These are phyloP conservation scores for Zophobas atratus DNA, from an alignment of 1,140 invertebrate species.

Conservation along the genomic window DNA sequence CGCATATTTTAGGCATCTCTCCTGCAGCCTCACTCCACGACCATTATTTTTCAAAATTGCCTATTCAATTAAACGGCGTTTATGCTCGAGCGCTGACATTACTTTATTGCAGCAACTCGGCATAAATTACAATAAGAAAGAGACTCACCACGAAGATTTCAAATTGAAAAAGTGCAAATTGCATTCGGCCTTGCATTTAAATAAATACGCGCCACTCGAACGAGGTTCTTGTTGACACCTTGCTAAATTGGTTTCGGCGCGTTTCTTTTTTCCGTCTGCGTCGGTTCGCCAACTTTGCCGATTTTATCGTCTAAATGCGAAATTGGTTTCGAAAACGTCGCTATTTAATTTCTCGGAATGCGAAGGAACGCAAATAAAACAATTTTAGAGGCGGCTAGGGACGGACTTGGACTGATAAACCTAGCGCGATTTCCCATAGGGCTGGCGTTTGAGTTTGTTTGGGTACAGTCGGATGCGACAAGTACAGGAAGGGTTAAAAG, in stretches of 20 bases:
- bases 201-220: constrained; percentile 35
- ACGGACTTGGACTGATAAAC: too few species aligned
- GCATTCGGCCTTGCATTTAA: constrained; percentile 46
- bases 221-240: constrained; percentile 30
- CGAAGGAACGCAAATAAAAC: background rate
- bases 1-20: background rate
- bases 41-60: constrained; percentile 8
- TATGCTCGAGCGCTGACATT: constrained; percentile 19
- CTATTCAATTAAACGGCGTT: constrained; percentile 14
- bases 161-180: constrained; percentile 49
- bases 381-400: too few species aligned
- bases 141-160: constrained; percentile 47
- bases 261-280: constrained; percentile 10
- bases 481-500: too few species aligned
- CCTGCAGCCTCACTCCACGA: background rate
- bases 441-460: too few species aligned
- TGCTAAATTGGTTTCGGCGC: constrained; percentile 42
- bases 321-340: background rate
- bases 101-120: constrained; percentile 25
- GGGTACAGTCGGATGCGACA: too few species aligned
- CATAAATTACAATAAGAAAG: constrained; percentile 47
- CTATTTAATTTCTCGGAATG: background rate
- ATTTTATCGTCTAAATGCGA: constrained; percentile 1
- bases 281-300: background rate
- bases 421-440: too few species aligned